Base-by-base conservation (phyloP, 2,888 invertebrate genomes). In the Thymelicus sylvestris region DNA sequence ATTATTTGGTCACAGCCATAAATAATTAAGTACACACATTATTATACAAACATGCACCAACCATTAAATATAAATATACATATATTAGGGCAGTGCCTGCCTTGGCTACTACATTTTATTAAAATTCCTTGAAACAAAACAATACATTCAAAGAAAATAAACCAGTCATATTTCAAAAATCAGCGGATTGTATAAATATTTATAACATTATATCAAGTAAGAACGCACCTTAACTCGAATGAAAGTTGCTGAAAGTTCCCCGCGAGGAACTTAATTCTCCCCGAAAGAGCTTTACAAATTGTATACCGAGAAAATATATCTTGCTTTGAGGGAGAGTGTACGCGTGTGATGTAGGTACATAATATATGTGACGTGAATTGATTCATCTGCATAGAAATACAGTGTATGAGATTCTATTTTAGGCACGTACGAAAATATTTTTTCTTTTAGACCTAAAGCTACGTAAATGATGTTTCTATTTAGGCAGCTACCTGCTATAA, bases 251-350 rank as follows among this genome's bases (percentile, higher is more conserved):
- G 24, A 52, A 61, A 70, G 70, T 70, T 62, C 15, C 57, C 31
- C 66, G 39, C 48, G 48, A 57, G 66, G 13, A 66, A 66, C 71
- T 71, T 71, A 66, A 66, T 66, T 62, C 50, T 60, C 31, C 66
- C 60, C 66, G 48, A 71, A 66, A 71, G 61, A 71, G 47, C 61
- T 66, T 62, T 62, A 57, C 66, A 66, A 66, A 66, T 66, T 71
- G 71, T 71, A 55, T 66, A 10, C 44, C 6, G 15, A 39, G 38
- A 71, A 71, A 71, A 71, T 61, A 66, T 66, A 66, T 71, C 57
- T 66, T 31, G 52, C 55, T 55, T 57, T 71, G 55, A 66, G 44
- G 55, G 13, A 41, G 67, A 57, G 19, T 19, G 55, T 55, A 55
- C 12, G 24, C 24, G 55, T 55, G 50, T 52, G 15, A 52, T 52